Percentiles rank a stretch among this genome's conserved stretches.
Conservation (phyloP, 23 tunicate species). For the Halocynthia roretzi region DNA sequence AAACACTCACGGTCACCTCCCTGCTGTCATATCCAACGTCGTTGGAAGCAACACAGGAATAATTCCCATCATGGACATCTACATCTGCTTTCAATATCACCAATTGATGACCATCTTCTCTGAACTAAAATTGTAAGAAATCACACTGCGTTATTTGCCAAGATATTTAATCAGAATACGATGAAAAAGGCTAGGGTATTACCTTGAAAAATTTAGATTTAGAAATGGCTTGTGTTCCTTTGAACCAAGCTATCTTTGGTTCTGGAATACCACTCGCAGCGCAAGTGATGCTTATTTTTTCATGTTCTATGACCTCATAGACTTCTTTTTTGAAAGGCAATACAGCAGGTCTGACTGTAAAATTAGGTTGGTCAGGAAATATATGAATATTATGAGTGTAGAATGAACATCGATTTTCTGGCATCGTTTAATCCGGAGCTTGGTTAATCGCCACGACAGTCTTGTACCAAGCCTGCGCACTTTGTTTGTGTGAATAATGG, state of each 20-base stretch:
- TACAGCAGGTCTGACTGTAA: slow-evolving; percentile 62
- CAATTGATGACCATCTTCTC: slow-evolving; percentile 43
- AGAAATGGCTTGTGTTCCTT: slow-evolving; percentile 38
- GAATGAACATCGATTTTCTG: too few species aligned
- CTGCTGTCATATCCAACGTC: slow-evolving; percentile 69
- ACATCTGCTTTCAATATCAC: slow-evolving; percentile 49
- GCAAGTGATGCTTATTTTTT: slow-evolving; percentile 51
- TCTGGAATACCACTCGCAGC: slow-evolving; percentile 87
- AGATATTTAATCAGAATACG: neutral
- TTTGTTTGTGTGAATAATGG: too few species aligned
- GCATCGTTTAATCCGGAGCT: too few species aligned
- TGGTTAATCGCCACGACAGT: too few species aligned
- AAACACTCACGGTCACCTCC: slow-evolving; percentile 52
- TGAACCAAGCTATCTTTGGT: slow-evolving; percentile 83
- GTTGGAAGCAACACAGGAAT: slow-evolving; percentile 70
- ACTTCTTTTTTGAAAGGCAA: slow-evolving; percentile 13
- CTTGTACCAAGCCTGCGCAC: too few species aligned
- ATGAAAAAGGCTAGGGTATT: neutral
- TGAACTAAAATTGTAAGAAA: slow-evolving; percentile 14
- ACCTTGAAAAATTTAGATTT: slow-evolving; percentile 34
- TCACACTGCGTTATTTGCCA: too few species aligned
- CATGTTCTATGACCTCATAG: slow-evolving; percentile 47
- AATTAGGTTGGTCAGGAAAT: neutral
- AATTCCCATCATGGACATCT: slow-evolving; percentile 61
- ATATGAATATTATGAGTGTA: neutral